Conservation (phyloP, 2,113 vertebrate genomes). For the Siphamia tubifer region DNA sequence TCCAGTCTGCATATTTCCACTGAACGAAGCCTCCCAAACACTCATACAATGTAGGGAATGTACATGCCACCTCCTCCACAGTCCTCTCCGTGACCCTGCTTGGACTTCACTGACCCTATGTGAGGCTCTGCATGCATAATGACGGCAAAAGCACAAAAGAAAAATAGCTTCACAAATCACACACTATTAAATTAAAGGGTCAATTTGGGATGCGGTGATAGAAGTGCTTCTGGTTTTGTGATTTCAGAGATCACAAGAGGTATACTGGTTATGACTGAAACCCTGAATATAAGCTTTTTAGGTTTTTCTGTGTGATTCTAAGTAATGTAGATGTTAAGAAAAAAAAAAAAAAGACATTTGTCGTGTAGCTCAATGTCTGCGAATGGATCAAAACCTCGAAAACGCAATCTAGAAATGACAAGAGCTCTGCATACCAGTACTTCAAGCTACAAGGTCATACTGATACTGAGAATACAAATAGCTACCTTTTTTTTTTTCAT, state of each 20-base stretch:
- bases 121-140: not conserved
- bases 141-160: not conserved
- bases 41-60: constrained; percentile 32
- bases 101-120: not conserved
- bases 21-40: constrained; percentile 2
- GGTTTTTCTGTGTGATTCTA: constrained; percentile 23
- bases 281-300: constrained; percentile 50
- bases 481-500: not conserved
- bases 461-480: not conserved
- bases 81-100: not conserved
- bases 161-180: not conserved
- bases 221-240: constrained; percentile 23
- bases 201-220: not conserved
- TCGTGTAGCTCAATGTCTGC: too few species aligned
- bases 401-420: not conserved
- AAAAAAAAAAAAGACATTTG: constrained; percentile 2
- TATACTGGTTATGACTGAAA: constrained; percentile 60
- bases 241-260: constrained; percentile 63
- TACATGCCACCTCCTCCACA: constrained; percentile 13
- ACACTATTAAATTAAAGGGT: not conserved
- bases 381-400: constrained; percentile 19
- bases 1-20: constrained; percentile 2
- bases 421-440: not conserved
- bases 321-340: constrained; percentile 7
- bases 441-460: constrained; percentile 14